Evolutionary conservation across 2,113 vertebrate species (phyloP), one percentile per base, ranked within the genome.

Genomic region (Tachycineta bicolor): DNA sequence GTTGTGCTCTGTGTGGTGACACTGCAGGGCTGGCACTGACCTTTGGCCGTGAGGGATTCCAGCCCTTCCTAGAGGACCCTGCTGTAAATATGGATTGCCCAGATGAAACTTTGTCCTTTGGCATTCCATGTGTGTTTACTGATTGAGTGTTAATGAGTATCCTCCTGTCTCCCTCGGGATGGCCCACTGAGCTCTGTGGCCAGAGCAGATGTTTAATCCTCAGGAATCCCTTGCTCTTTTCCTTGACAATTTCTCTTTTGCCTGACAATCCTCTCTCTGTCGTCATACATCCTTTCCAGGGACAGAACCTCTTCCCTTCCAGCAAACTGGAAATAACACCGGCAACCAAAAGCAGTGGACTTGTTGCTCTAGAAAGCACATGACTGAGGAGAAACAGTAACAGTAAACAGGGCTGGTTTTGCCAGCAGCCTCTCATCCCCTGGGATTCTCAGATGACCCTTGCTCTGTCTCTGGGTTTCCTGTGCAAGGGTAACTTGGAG

Each of bases 331-430:
- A 74, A 94, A 76, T 53, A 75, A 64, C 53, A 34, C 37, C 2
- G 2, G 62, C 50, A 97, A 75, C 55, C 4, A 68, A 96, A 97
- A 95, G 82, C 55, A 56, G 33, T 60, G 65, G 85, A 67, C 26
- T 58, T 46, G n/a, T 85, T 97, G 90, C 92, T 96, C 67, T 81
- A 55, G 95, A 88, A 97, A 97, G 76, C 95, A 95, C 14, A 4
- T 97, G 96, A 92, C 44, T 96, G 90, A 53, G 64, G 88, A 96
- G 83, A 97, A 71, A 37, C 37, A 37, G 37, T 65, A 67, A 74
- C 90, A 87, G 69, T 43, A 80, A 77, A 49, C 3, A 14, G 44
- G 53, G 67, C 70, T 47, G 87, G 8, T 31, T 70, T 56, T 10
- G 2, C 21, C 62, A 65, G 71, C 90, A 86, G 70, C 59, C 58